Percentiles rank a stretch among this genome's conserved stretches.
Conservation (phyloP, 1,140 invertebrate species). For the Anoplolepis gracilipes region DNA sequence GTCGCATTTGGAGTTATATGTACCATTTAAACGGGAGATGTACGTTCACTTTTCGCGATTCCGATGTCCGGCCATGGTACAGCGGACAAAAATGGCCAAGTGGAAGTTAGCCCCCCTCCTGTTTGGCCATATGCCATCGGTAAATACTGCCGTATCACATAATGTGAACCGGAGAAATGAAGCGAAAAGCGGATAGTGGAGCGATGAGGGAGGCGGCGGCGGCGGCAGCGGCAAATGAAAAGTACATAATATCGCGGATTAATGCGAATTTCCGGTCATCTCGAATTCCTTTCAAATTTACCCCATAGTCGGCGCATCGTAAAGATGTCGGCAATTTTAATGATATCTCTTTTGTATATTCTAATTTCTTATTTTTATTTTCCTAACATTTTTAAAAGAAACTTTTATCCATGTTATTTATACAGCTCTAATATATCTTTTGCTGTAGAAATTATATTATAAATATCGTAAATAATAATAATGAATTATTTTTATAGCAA, state of each 20-base stretch:
- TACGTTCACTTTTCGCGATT: slow-evolving; percentile 24
- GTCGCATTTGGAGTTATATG: background rate
- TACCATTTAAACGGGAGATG: slow-evolving; percentile 10
- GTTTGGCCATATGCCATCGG: slow-evolving; percentile 61
- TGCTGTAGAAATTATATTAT: no score
- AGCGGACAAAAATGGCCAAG: slow-evolving; percentile 3
- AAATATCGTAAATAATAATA: no score
- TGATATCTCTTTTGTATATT: background rate
- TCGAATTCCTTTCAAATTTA: slow-evolving; percentile 42
- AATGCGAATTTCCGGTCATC: slow-evolving; percentile 67
- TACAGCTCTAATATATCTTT: no score
- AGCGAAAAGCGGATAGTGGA: slow-evolving; percentile 65
- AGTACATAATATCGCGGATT: slow-evolving; percentile 56
- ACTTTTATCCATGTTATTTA: no score
- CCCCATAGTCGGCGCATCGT: background rate
- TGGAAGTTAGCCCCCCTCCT: background rate
- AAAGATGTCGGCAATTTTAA: background rate
- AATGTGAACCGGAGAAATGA: slow-evolving; percentile 65
- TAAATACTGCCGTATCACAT: slow-evolving; percentile 53
- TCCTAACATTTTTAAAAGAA: background rate
- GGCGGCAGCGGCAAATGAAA: background rate
- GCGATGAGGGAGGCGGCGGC: background rate
- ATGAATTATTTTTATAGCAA: no score
- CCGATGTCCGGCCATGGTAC: slow-evolving; percentile 25
- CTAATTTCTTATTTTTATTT: background rate